Percentiles rank a stretch among this genome's conserved stretches.
These are phyloP conservation scores for Unio delphinus DNA, from an alignment of 2,888 invertebrate species.

Conservation along the genomic window DNA sequence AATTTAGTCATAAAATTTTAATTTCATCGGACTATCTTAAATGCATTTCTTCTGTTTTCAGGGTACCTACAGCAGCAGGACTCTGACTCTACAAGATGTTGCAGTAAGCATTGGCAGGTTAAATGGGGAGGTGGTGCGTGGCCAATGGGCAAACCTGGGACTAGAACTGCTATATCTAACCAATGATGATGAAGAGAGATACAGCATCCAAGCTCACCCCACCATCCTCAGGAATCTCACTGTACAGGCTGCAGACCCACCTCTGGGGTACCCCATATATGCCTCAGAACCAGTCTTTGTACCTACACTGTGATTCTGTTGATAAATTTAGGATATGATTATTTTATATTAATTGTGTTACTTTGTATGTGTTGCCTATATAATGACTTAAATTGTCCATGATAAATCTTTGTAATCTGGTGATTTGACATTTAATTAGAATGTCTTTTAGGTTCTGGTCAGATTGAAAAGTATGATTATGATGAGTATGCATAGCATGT, in stretches of 20 bases:
- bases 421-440: too few species aligned
- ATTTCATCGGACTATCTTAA: neutral
- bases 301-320: conserved; percentile 47
- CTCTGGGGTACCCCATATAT: conserved; percentile 72
- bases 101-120: conserved; percentile 67
- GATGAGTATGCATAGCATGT: too few species aligned
- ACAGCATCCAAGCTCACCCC: conserved; percentile 73
- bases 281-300: conserved; percentile 63
- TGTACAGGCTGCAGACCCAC: conserved; percentile 73
- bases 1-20: neutral
- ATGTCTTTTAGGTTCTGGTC: too few species aligned
- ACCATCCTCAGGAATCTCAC: conserved; percentile 71
- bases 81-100: conserved; percentile 67
- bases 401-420: too few species aligned
- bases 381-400: too few species aligned
- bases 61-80: conserved; percentile 69
- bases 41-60: conserved; percentile 32
- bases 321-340: neutral
- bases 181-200: conserved; percentile 74
- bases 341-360: too few species aligned
- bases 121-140: conserved; percentile 69
- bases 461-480: too few species aligned
- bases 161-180: conserved; percentile 73
- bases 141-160: conserved; percentile 73
- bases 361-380: too few species aligned